Conservation (phyloP, 2,113 vertebrate genomes). For the Halichoerus grypus region DNA sequence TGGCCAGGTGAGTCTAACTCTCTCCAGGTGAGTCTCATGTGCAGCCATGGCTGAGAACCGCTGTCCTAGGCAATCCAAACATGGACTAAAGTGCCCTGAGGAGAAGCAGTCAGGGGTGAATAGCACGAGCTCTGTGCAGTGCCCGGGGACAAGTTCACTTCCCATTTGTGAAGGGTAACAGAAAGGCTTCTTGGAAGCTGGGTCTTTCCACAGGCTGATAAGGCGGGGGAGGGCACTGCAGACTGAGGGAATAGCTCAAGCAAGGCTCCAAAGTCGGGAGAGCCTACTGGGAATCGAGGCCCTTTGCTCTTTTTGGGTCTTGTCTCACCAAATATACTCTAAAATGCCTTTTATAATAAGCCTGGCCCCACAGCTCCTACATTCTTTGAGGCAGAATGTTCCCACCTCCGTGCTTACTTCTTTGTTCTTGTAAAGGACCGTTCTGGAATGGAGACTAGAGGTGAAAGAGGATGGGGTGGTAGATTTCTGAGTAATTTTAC, state of each 20-base stretch:
- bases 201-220: background rate
- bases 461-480: background rate
- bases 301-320: no score
- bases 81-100: background rate
- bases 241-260: background rate
- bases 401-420: background rate
- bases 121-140: background rate
- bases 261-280: background rate
- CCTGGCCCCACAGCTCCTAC: background rate
- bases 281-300: background rate
- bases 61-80: background rate
- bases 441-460: background rate
- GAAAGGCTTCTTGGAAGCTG: background rate
- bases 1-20: background rate
- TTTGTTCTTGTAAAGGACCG: background rate
- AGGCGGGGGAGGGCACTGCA: background rate
- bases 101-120: background rate
- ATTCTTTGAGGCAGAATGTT: background rate
- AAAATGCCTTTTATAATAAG: background rate
- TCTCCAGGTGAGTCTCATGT: background rate
- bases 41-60: background rate
- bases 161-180: background rate
- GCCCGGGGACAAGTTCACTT: background rate
- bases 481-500: background rate
- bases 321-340: background rate